These are phyloP conservation scores for Morelia viridis DNA, from an alignment of 2,797 vertebrate species.

Conservation along the genomic window DNA sequence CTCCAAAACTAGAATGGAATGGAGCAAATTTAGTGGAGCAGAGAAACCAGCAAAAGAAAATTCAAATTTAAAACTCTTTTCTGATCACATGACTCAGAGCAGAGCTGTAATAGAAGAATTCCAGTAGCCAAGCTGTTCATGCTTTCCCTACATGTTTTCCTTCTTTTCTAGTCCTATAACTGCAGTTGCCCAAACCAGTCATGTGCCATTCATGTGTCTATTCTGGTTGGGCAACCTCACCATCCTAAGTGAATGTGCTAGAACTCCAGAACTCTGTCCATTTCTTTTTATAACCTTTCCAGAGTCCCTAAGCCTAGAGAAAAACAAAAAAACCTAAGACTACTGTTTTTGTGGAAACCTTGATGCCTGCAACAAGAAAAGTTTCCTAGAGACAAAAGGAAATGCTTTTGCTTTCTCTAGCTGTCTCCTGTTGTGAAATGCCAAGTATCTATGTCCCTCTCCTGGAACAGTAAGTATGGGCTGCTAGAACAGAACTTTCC, in stretches of 20 bases:
- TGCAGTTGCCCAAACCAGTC: neutral
- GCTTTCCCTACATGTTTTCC: neutral
- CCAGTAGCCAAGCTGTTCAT: neutral
- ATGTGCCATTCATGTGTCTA: neutral
- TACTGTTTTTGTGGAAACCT: too few species aligned
- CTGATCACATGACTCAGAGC: neutral
- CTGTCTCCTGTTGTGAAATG: too few species aligned
- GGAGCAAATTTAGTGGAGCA: neutral
- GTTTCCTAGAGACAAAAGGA: too few species aligned
- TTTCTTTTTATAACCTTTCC: neutral
- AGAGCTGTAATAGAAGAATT: neutral
- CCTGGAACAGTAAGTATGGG: too few species aligned
- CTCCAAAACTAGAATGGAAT: neutral
- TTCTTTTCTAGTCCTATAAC: neutral
- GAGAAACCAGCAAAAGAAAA: neutral
- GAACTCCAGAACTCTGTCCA: neutral
- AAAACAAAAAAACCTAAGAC: too few species aligned
- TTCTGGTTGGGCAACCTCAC: neutral
- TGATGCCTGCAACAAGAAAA: too few species aligned
- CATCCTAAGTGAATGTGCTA: neutral
- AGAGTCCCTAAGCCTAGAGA: neutral
- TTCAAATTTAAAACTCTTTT: neutral
- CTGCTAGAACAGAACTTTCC: too few species aligned
- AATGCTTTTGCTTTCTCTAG: too few species aligned
- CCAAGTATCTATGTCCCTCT: too few species aligned